Evolutionary conservation across 2,888 invertebrate species (phyloP), one percentile per base, ranked within the genome.

Genomic region (Brachyptera risi): DNA sequence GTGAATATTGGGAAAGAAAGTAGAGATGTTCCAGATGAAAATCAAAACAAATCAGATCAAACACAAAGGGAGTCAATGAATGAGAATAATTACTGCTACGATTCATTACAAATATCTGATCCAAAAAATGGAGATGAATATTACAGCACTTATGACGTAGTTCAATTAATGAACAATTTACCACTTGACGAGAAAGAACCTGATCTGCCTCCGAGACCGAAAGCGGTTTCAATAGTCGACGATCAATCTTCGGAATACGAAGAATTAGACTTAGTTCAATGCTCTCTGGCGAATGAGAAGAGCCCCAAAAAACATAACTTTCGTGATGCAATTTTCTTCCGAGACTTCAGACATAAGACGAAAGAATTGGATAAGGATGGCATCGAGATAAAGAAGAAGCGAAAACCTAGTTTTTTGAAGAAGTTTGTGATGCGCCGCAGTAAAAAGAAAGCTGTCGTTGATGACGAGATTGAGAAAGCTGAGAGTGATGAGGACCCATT

Each of bases 151-250:
- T 62, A 58, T 38, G 59, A 59, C 17, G n/a, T n/a, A 11, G 15
- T 59, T 13, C 42, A 58, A 17, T 13, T 56, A 5, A 50, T 50
- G 35, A 31, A 58, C 23, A 21, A 24, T 17, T 7, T 49, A 4
- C 24, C 26, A n/a, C 9, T 31, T n/a, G 54, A 15, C 2, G 54
- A 54, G 9, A 19, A 47, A 21, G 65, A 65, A 40, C 65, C 65
- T 4, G 61, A 42, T 11, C 19, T 65, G 15, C 65, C 65, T 0
- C 65, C 65, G 17, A 38, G 65, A 23, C 65, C 63, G 13, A 23
- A 26, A 2, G 42, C n/a, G 7, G 17, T 31, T 13, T 3, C 26
- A 2, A 27, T 31, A 2, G 42, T 7, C 13, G 26, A 37, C 21
- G 21, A 47, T 3, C 21, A 54, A 21, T 35, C 19, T 37, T 9